Evolutionary conservation across 2,888 invertebrate species (phyloP).

Genomic region (Diogma glabrata): DNA sequence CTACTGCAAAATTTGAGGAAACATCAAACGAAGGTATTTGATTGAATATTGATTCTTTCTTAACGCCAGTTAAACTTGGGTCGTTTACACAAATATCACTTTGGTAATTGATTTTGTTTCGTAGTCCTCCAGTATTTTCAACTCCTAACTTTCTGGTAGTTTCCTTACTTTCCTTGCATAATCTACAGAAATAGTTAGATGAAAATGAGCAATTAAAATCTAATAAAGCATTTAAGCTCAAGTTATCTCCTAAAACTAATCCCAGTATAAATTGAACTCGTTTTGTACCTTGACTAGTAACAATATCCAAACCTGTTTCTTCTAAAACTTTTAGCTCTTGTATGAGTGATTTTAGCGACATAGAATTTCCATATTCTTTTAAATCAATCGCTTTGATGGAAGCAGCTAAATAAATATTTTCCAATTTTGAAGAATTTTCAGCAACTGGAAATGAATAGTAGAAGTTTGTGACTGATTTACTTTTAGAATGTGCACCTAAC

Average conservation of each 20-base stretch:
- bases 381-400: not conserved
- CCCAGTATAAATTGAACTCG: not conserved
- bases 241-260: not conserved
- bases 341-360: too few relatives aligned
- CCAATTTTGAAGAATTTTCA: too few relatives aligned
- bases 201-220: not conserved
- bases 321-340: too few relatives aligned
- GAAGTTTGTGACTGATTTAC: too few relatives aligned
- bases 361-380: conserved; percentile 5
- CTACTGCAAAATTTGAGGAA: not conserved
- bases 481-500: too few relatives aligned
- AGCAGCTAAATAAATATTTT: too few relatives aligned
- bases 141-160: too few relatives aligned
- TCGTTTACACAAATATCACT: not conserved
- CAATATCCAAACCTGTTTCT: conserved; percentile 1
- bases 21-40: not conserved
- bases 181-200: not conserved
- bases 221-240: too few relatives aligned
- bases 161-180: not conserved
- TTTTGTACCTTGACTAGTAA: not conserved
- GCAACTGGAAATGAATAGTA: too few relatives aligned
- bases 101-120: not conserved
- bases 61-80: not conserved
- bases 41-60: not conserved
- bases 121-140: too few relatives aligned